Base-by-base conservation (phyloP, 1,140 invertebrate genomes). In the Lepidotrigona ventralis region DNA sequence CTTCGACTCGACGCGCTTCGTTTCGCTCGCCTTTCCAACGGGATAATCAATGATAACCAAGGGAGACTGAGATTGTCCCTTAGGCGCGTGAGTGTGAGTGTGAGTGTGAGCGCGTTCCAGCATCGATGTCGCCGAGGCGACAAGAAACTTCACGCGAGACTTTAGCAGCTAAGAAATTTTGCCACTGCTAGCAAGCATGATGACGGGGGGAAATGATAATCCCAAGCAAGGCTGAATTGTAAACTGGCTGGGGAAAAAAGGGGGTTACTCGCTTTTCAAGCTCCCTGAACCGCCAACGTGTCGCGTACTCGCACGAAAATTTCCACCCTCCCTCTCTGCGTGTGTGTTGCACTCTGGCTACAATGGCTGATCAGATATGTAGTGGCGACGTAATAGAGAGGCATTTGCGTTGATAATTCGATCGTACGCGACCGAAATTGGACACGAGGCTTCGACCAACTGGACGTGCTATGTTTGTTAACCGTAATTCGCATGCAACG, bases 221-320 rank as follows among this genome's bases (percentile, higher is more conserved):
- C 51, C 77, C 51, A 23, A 21, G 54, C 75, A 63, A 63, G 77
- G 51, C 26, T 3, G 33, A 39, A 39, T 39, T 39, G 70, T 58
- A 81, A 81, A 76, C 58, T 33, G 75, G 46, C 53, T 51, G 73
- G n/a, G 46, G 14, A 12, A 73, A 85, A 78, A 70, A 66, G 39
- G 64, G 33, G 70, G 75, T 88, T 73, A 86, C 85, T 64, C 75
- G 54, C 66, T 88, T 81, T 86, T 84, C 86, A 79, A 73, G 86
- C 60, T 60, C 81, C 63, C 72, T 81, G 79, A 87, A 83, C 46
- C 83, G 12, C 23, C 33, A 46, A 46, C 8, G 74, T 46, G 56
- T 19, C 56, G 73, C 33, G 26, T 51, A 46, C n/a, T 51, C 33
- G n/a, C 21, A 33, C 54, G 58, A 77, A 84, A 79, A 58, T 71